A percentile compares a stretch with the other conserved stretches of the same genome.
Evolutionary conservation across 2,888 invertebrate genomes (phyloP).

Genomic region (Osedax fenrisi): DNA sequence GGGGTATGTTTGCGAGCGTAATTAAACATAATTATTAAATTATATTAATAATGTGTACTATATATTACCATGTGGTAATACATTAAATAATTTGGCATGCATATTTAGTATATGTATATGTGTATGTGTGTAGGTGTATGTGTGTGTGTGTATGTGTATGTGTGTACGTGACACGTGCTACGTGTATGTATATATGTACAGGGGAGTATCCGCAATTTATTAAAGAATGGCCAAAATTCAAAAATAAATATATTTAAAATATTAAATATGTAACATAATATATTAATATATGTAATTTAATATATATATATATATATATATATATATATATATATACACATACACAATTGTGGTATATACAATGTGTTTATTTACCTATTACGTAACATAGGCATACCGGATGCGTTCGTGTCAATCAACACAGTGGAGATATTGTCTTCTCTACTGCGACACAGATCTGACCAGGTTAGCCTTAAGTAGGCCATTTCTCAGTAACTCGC

Average conservation of each 20-base stretch:
- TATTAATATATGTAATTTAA: background rate
- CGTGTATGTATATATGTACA: conserved; percentile 5
- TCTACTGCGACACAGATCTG: conserved; percentile 40
- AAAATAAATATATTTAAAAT: background rate
- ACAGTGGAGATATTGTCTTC: conserved; percentile 42
- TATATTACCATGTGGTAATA: too few species aligned
- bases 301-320: background rate
- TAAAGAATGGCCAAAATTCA: background rate
- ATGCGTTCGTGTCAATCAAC: conserved; percentile 47
- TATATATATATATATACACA: background rate
- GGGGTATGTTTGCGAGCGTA: too few species aligned
- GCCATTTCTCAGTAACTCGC: background rate
- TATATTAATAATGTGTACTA: too few species aligned
- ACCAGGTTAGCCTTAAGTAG: conserved; percentile 38
- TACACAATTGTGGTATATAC: background rate
- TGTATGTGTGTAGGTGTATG: background rate
- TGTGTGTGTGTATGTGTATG: background rate
- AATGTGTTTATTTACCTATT: too few species aligned
- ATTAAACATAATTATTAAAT: too few species aligned
- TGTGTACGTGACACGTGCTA: background rate
- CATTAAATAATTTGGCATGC: too few species aligned
- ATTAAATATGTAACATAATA: background rate
- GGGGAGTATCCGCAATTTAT: background rate
- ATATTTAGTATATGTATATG: background rate
- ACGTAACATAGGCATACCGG: conserved; percentile 46